Evolutionary conservation across 92 coral and sea anemone species (phyloP), one percentile per base, ranked within the genome.

Genomic region (Nematostella vectensis): DNA sequence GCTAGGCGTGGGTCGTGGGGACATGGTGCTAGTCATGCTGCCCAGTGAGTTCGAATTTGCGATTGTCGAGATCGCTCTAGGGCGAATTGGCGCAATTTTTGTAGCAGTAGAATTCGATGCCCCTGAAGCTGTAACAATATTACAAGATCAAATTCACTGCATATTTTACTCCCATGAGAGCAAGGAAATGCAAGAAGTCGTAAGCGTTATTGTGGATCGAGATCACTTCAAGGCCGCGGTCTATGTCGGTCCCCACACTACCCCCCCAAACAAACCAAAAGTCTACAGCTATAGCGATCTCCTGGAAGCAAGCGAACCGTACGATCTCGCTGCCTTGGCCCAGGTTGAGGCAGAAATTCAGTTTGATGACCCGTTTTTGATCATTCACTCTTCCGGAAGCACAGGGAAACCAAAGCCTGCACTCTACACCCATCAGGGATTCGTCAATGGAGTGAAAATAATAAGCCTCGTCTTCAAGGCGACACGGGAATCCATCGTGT

Each of bases 1-100:
- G 39, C 8, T 60, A 47, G 67, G 67, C 18, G 23, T 60, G 19
- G 56, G 25, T 21, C 55, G 67, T 43, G 67, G 67, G 2, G 67
- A 60, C 22, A 47, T 52, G 30, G 56, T 61, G n/a, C 47, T 61
- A 3, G 42, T 61, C 29, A 25, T 54, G 20, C 44, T 55, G 2
- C 60, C 42, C 11, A 55, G 54, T 25, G 17, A 16, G 29, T 38
- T 40, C 4, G 55, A 45, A 45, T 61, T 48, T 48, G 44, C 48
- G 21, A 29, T n/a, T 19, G 26, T 18, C 31, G 47, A 61, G 4
- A 47, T 61, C 55, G 68, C 68, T 4, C 48, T 61, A 45, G 48
- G 48, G 24, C 47, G 54, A 45, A 61, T 61, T 20, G 68, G 68
- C 13, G 68, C 57, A 0, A 11, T 61, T 20, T 25, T 20, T 28